These are phyloP conservation scores for Aphidius ervi DNA, from an alignment of 1,140 invertebrate species.

Conservation along the genomic window DNA sequence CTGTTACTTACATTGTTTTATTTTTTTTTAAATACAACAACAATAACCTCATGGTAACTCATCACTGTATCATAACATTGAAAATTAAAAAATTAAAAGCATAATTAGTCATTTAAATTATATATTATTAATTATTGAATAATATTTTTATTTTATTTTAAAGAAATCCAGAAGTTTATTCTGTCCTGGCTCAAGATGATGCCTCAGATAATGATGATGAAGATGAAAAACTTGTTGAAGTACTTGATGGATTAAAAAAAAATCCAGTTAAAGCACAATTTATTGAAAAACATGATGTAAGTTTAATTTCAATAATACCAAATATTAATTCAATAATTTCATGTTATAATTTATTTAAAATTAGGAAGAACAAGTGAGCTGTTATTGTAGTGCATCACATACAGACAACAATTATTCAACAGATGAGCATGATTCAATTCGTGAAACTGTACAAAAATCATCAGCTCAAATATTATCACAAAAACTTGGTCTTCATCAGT, in stretches of 20 bases:
- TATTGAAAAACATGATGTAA: conserved; percentile 46
- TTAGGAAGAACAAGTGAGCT: conserved; percentile 58
- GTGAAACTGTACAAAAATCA: conserved; percentile 47
- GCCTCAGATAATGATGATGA: conserved; percentile 42
- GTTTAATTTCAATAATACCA: conserved; percentile 11
- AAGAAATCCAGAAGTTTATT: conserved; percentile 44
- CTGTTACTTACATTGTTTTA: no score
- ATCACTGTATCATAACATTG: no score
- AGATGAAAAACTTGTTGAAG: conserved; percentile 40
- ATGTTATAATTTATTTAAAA: conserved; percentile 12
- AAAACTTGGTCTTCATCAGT: conserved; percentile 55
- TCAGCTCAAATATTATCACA: conserved; percentile 47
- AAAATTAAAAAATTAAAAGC: no score
- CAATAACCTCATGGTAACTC: no score
- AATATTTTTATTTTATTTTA: conserved; percentile 10
- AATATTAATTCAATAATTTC: conserved; percentile 21
- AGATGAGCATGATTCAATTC: conserved; percentile 61
- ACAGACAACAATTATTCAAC: conserved; percentile 65
- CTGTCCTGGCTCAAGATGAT: conserved; percentile 40
- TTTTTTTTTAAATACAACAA: no score
- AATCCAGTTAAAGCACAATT: conserved; percentile 39
- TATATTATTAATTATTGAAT: not conserved
- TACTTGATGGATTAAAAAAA: conserved; percentile 40
- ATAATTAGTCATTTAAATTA: not conserved
- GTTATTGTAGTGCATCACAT: conserved; percentile 65